phyloP scores from a whole-genome alignment of 2,113 vertebrate species.

The Carettochelys insculpta region DNA sequence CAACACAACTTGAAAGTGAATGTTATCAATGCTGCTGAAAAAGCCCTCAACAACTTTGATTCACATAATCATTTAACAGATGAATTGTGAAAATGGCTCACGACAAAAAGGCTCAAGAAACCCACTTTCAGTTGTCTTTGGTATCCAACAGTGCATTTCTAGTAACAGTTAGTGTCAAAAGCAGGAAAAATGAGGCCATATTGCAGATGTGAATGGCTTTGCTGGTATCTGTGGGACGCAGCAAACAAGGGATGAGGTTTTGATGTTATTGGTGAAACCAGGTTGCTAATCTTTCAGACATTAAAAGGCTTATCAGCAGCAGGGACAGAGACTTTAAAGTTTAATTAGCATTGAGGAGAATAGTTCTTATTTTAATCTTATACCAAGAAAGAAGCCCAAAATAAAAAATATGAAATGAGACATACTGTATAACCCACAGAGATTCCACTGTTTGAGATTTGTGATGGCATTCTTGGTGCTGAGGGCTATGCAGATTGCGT shows the following conservation, averaged over 20 bases:
- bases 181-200: neutral
- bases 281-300: neutral
- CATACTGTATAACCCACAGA: neutral
- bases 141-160: neutral
- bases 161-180: neutral
- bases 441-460: neutral
- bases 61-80: neutral
- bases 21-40: neutral
- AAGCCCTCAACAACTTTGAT: neutral
- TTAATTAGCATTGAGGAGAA: neutral
- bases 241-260: neutral
- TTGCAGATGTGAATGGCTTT: neutral
- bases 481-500: neutral
- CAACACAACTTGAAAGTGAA: neutral
- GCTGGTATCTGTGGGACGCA: neutral
- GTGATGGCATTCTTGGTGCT: neutral
- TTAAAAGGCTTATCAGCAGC: neutral
- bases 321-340: neutral
- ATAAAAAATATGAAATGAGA: neutral
- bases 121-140: neutral
- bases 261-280: neutral
- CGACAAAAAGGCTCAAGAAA: neutral
- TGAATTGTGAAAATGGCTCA: neutral
- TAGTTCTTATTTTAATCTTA: accelerated
- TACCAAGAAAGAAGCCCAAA: neutral